Percentiles rank a stretch among this genome's conserved stretches.
phyloP scores from a whole-genome alignment of 2,113 vertebrate species.

The Hippocampus guttulatus region DNA sequence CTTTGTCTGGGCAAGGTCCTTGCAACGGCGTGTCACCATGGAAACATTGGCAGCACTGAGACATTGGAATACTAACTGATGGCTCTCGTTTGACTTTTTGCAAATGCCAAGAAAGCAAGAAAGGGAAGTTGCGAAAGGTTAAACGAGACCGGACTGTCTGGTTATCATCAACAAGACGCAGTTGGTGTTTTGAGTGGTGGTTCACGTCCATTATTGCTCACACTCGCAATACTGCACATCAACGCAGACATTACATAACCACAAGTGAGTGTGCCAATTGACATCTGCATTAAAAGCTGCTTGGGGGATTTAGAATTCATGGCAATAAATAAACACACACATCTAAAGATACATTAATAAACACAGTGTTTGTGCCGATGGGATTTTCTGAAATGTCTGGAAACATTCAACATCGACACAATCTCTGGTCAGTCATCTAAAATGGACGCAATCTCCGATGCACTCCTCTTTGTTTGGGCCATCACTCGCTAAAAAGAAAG shows the following conservation, averaged over 20 bases:
- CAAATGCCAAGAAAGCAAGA: not conserved
- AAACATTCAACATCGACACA: not conserved
- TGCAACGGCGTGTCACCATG: not conserved
- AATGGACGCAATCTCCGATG: not conserved
- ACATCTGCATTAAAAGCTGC: not conserved
- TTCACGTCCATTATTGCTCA: not conserved
- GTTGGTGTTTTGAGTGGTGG: not conserved
- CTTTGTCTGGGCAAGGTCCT: not conserved
- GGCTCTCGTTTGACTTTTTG: not conserved
- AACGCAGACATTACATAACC: not conserved
- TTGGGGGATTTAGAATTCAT: not conserved
- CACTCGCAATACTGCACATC: not conserved
- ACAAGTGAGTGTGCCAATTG: not conserved
- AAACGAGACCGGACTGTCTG: not conserved
- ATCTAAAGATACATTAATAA: not conserved
- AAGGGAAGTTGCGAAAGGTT: not conserved
- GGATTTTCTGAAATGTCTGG: not conserved
- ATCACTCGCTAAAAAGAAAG: not conserved
- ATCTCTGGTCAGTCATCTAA: not conserved
- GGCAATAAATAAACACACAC: not conserved
- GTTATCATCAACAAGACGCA: not conserved
- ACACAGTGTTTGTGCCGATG: not conserved
- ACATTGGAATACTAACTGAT: not conserved
- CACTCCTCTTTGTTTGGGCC: not conserved
- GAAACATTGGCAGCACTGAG: not conserved